Evolutionary conservation across 2,113 vertebrate genomes (phyloP), one percentile per base, ranked within the genome.

Genomic region (Lontra canadensis): DNA sequence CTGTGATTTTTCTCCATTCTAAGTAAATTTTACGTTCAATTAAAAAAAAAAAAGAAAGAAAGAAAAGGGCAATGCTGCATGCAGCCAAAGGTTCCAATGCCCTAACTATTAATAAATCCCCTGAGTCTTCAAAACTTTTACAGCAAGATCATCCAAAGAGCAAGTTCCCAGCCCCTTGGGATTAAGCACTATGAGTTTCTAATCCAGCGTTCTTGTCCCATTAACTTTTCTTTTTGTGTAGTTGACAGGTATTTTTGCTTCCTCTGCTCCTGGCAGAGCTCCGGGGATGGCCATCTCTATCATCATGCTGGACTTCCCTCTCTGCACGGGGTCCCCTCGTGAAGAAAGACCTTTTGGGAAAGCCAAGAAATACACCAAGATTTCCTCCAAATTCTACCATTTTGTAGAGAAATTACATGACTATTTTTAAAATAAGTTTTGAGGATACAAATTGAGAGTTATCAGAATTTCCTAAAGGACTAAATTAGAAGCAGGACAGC

Each of bases 51-150:
- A n/a, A n/a, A n/a, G n/a, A n/a, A n/a, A n/a, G n/a, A n/a, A n/a
- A n/a, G n/a, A n/a, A n/a, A n/a, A n/a, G n/a, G n/a, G 59, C 85
- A 94, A 80, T 39, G 47, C 44, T 94, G 61, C 42, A 86, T 42
- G 74, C 82, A 93, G 89, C 85, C 86, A 94, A 97, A 92, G 20
- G 52, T 83, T 88, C 85, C n/a, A 17, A 13, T 78, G 59, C 63
- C 73, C 52, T 44, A 52, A 14, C 94, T 96, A 84, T 89, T 91
- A 97, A 97, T 91, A 94, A 97, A 94, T 83, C 61, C 85, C 52
- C 36, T 25, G 82, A 82, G 88, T 89, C 91, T 90, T 86, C 96
- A 88, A 93, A 88, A 91, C 47, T 88, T 95, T 97, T 89, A 79
- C 81, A 93, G 79, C 18, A 85, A 74, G 29, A 94, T 79, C 82